These are phyloP conservation scores for Percopsis omiscomaycus DNA, from an alignment of 2,797 vertebrate genomes.

Conservation along the genomic window DNA sequence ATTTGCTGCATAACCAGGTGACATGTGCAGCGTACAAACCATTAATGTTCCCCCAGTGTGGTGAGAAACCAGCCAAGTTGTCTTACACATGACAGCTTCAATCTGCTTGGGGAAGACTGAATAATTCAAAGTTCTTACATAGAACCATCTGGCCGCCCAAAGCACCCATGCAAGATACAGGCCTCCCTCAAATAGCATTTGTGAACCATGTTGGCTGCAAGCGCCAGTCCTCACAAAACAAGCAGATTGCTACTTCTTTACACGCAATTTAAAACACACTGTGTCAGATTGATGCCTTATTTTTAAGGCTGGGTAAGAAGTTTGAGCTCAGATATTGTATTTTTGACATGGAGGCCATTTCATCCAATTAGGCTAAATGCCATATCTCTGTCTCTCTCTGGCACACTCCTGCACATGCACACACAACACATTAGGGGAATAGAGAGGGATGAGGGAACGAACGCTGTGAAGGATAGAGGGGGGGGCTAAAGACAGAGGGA, in stretches of 20 bases:
- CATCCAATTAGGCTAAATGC: background rate
- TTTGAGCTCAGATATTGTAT: constrained; percentile 34
- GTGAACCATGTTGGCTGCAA: constrained; percentile 27
- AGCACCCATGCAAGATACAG: constrained; percentile 33
- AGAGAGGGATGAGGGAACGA: background rate
- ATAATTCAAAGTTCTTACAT: constrained; percentile 70
- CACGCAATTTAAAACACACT: constrained; percentile 38
- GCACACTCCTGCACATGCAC: too few relatives aligned
- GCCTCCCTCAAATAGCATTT: constrained; percentile 45
- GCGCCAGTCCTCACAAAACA: constrained; percentile 28
- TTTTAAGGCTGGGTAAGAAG: constrained; percentile 14
- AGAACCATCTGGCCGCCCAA: constrained; percentile 66
- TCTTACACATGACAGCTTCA: constrained; percentile 68
- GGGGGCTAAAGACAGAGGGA: background rate
- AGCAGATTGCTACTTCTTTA: constrained; percentile 43
- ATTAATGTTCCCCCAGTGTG: constrained; percentile 36
- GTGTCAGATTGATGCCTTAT: constrained; percentile 43
- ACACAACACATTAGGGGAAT: too few relatives aligned
- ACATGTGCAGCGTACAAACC: constrained; percentile 34
- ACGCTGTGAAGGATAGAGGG: background rate
- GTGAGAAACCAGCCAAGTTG: constrained; percentile 54
- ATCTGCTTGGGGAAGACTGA: constrained; percentile 68
- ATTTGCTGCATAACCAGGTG: constrained; percentile 4
- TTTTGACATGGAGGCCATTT: constrained; percentile 39
- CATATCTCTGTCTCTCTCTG: background rate